phyloP scores from a whole-genome alignment of 2,888 invertebrate genomes.

The Macrophya alboannulata region DNA sequence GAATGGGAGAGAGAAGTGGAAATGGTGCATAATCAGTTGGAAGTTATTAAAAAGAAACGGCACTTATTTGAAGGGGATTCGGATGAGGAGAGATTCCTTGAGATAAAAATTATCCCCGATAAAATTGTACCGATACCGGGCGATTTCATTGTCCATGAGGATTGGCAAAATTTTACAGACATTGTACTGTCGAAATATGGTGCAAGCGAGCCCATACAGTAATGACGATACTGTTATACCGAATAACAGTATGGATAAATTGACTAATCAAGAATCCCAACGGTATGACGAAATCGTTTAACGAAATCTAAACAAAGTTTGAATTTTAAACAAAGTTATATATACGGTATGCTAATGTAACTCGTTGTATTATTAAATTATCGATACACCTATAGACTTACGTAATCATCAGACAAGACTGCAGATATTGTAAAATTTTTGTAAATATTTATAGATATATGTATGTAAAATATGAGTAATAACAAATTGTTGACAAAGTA shows the following conservation, averaged over 20 bases:
- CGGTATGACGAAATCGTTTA: constrained; percentile 3
- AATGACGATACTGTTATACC: not conserved
- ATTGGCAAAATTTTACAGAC: constrained; percentile 51
- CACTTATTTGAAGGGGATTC: constrained; percentile 4
- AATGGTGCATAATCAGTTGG: constrained; percentile 44
- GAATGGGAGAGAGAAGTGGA: constrained; percentile 57
- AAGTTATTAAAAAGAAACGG: constrained; percentile 48
- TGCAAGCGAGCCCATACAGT: not conserved
- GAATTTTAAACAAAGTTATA: constrained; percentile 21
- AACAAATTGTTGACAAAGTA: not conserved
- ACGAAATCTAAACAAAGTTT: constrained; percentile 30
- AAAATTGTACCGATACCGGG: not conserved
- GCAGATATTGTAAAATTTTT: constrained; percentile 21
- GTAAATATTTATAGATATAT: constrained; percentile 30
- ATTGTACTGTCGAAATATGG: not conserved
- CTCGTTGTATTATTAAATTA: not conserved
- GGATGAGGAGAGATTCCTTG: constrained; percentile 10
- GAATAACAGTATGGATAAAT: not conserved
- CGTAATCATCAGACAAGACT: constrained; percentile 3
- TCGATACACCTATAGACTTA: not conserved
- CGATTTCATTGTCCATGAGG: not conserved
- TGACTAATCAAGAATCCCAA: constrained; percentile 15
- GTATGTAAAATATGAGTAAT: not conserved
- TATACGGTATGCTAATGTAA: not conserved
- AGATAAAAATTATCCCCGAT: constrained; percentile 46